These are phyloP conservation scores for Noctua janthina DNA, from an alignment of 2,888 invertebrate species.

Conservation along the genomic window DNA sequence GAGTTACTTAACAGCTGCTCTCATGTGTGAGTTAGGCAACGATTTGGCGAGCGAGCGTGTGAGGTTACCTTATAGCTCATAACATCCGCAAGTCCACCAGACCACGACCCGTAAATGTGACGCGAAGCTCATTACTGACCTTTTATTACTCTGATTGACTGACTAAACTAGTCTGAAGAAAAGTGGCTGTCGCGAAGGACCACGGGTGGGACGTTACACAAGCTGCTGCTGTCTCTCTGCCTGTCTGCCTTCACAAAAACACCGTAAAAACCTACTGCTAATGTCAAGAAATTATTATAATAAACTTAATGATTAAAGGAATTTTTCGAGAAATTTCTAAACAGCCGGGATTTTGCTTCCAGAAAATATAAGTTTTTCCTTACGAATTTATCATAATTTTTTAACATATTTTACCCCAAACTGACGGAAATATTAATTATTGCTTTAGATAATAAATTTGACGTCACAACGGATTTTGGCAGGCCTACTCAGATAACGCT, in stretches of 20 bases:
- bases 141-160: neutral
- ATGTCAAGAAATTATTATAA: too few relatives aligned
- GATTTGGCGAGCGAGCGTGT: slow-evolving; percentile 13
- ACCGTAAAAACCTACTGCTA: neutral
- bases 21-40: slow-evolving; percentile 3
- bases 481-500: neutral
- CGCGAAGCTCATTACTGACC: slow-evolving; percentile 9
- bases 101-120: slow-evolving; percentile 8
- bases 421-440: neutral
- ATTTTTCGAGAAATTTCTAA: neutral
- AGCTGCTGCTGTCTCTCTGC: neutral
- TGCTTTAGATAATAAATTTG: neutral
- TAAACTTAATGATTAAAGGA: too few relatives aligned
- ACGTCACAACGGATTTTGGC: neutral
- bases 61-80: slow-evolving; percentile 6
- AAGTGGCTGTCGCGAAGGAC: too few relatives aligned
- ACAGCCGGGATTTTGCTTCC: neutral
- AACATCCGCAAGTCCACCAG: neutral
- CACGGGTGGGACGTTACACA: too few relatives aligned
- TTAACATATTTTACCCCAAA: neutral
- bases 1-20: slow-evolving; percentile 20
- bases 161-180: neutral
- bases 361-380: neutral
- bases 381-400: neutral
- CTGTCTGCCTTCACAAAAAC: neutral